These are phyloP conservation scores for Brachyistius frenatus DNA, from an alignment of 2,113 vertebrate genomes.

Conservation along the genomic window DNA sequence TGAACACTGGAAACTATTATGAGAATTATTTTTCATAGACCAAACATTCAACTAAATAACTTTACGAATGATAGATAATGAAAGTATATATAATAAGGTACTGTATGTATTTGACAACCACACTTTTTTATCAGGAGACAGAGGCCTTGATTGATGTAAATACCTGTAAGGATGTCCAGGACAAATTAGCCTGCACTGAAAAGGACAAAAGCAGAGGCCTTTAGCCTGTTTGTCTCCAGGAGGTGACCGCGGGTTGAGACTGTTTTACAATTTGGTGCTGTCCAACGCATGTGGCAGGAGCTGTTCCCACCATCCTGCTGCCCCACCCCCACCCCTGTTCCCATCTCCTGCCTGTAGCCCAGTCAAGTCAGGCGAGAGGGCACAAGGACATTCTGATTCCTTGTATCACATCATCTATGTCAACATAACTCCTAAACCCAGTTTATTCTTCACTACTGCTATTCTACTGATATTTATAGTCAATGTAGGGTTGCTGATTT, in stretches of 20 bases:
- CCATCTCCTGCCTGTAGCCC: conserved; percentile 45
- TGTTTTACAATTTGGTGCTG: conserved; percentile 69
- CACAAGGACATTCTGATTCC: conserved; percentile 44
- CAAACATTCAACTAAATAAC: neutral
- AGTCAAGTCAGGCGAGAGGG: conserved; percentile 42
- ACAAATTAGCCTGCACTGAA: conserved; percentile 12
- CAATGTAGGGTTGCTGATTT: neutral
- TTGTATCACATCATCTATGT: conserved; percentile 12
- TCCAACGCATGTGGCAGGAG: conserved; percentile 73
- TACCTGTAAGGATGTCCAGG: conserved; percentile 9
- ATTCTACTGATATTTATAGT: neutral
- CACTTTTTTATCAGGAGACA: neutral
- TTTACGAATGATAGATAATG: neutral
- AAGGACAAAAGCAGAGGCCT: conserved; percentile 44
- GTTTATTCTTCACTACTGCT: neutral
- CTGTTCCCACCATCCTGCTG: conserved; percentile 47
- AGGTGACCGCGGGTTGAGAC: conserved; percentile 30
- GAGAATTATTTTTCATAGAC: neutral
- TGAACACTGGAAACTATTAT: neutral
- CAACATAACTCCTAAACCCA: neutral
- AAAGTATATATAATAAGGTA: neutral
- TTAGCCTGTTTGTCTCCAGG: conserved; percentile 39
- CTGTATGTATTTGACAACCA: neutral
- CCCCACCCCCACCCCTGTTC: conserved; percentile 58
- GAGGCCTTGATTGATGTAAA: neutral